phyloP scores from a whole-genome alignment of 2,113 vertebrate species.

The Bombycilla garrulus region DNA sequence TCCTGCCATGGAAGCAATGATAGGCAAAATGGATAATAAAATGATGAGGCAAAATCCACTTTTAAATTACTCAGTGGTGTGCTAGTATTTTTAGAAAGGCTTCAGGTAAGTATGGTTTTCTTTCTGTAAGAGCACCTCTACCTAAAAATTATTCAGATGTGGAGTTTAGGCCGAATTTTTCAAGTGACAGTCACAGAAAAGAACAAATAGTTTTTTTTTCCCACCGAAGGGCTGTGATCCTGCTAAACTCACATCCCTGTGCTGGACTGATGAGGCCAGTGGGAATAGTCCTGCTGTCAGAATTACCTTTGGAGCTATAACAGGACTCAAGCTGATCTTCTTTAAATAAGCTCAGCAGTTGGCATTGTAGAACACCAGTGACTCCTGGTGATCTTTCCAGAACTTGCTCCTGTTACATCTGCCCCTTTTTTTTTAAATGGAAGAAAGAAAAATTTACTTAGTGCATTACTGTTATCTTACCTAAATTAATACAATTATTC shows the following conservation, averaged over 20 bases:
- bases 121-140: neutral
- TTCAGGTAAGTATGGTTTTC: neutral
- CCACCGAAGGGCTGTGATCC: neutral
- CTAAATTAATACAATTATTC: neutral
- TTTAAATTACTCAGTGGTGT: neutral
- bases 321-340: neutral
- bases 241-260: neutral
- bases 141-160: neutral
- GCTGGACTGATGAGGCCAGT: neutral
- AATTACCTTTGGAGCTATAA: neutral
- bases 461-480: neutral
- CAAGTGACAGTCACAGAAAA: neutral
- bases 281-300: neutral
- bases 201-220: neutral
- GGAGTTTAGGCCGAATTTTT: neutral
- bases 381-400: neutral
- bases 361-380: neutral
- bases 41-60: neutral
- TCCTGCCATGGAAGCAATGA: neutral
- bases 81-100: neutral
- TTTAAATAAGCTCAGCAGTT: neutral
- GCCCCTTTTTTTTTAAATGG: neutral
- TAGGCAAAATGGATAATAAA: conserved; percentile 19
- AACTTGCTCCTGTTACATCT: neutral
- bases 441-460: neutral